Base-by-base conservation (phyloP, 2,113 vertebrate species). In the Ageneiosus marmoratus region DNA sequence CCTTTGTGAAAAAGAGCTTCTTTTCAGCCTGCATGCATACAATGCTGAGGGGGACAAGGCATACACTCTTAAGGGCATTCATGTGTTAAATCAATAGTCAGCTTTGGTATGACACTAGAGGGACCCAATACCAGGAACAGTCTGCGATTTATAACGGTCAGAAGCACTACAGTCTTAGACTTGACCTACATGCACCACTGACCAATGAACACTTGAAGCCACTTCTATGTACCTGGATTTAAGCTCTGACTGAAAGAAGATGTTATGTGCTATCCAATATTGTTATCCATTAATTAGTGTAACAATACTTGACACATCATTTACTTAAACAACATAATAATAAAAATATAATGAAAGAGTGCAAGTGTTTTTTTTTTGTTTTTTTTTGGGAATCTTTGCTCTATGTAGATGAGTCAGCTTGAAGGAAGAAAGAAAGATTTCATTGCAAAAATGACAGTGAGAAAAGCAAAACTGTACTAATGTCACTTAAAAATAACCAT, bases 111-210 rank as follows among this genome's bases (percentile, higher is more conserved):
- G 51, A 72, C 65, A 44, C 53, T 37, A 62, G 37, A 72, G 65
- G 58, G 70, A 77, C 83, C 82, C 79, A 74, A 77, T 82, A 76
- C 51, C 29, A n/a, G 22, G 76, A 10, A 50, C 77, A 77, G 77
- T 13, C 67, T 85, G 73, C 86, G 75, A 89, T 85, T 88, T 88
- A 86, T 81, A 67, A 56, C 82, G 63, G 79, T 79, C 82, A 37
- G 34, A 67, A 37, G 20, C 34, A 27, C 75, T 88, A 86, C 85
- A 84, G 83, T 79, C 73, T 87, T 84, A 58, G 41, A 63, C 29
- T 41, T 87, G 70, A 56, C 87, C 84, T 53, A 76, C 55, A 69
- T 27, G 79, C 84, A 78, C 74, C 62, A 83, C 55, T 69, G 51
- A 78, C 73, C 62, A 73, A 48, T 50, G 75, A 73, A 2, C 20